Evolutionary conservation across 2,888 invertebrate genomes (phyloP), one percentile per base, ranked within the genome.

Genomic region (Cheilosia grossa): DNA sequence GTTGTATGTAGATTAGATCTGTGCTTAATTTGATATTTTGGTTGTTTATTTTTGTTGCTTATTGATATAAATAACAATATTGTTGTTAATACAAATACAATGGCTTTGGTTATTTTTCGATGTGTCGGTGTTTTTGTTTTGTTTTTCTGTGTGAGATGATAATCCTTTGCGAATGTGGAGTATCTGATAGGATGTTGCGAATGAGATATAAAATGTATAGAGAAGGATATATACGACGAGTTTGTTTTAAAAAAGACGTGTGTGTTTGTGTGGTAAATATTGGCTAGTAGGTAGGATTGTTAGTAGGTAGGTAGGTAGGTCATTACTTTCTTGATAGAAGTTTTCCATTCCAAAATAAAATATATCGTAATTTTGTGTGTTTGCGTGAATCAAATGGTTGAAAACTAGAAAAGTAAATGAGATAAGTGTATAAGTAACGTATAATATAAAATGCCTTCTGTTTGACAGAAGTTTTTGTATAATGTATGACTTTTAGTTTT

Each of bases 271-370:
- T 78, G 37, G 3, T 37, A 13, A 42, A 58, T 72, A 79, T 69
- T 80, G 81, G 83, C 83, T 85, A 85, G 81, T 85, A 69, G 70
- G 80, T 83, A 82, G 82, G 72, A 67, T 73, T 51, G 24, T 64
- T 66, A 61, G 56, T 53, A 21, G 40, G 42, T 74, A 74, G 79
- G 67, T 83, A 82, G 66, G 72, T 79, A 67, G 82, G 72, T 73
- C 53, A 64, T 74, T 66, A 66, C 53, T 64, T 83, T 53, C 58
- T 59, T 53, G 53, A 73, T 82, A 33, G 66, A 78, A 61, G 51
- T 51, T 54, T 51, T 30, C 37, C 19, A 37, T 61, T 30, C 53
- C 40, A 27, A 67, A 53, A 56, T 74, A 64, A 61, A n/a, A 19
- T n/a, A n/a, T n/a, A n/a, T n/a, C n/a, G n/a, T 59, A 37, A 54